These are phyloP conservation scores for Protosalanx chinensis DNA, from an alignment of 2,797 vertebrate species.

Conservation along the genomic window DNA sequence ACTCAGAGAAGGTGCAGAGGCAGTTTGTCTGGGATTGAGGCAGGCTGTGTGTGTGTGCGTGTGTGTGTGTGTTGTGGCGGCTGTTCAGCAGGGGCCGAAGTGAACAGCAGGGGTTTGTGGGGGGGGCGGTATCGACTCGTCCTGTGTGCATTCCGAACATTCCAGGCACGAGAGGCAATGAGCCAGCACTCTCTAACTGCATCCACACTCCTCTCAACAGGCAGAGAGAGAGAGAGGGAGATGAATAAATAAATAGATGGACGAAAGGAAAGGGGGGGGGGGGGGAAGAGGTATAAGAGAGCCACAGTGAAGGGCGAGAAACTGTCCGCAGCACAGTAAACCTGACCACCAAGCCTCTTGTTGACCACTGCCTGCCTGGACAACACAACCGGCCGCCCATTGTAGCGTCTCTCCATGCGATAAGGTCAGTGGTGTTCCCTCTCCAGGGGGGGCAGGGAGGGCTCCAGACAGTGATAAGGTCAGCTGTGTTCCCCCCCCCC, in stretches of 20 bases:
- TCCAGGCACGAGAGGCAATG: constrained; percentile 56
- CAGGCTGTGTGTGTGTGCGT: constrained; percentile 16
- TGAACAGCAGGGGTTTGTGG: constrained; percentile 37
- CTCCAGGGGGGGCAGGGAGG: constrained; percentile 3
- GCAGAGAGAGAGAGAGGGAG: constrained; percentile 11
- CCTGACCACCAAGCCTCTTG: constrained; percentile 50
- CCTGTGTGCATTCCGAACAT: constrained; percentile 70
- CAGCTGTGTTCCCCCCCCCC: neutral
- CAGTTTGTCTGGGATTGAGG: constrained; percentile 22
- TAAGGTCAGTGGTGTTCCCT: neutral
- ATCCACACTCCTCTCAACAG: constrained; percentile 37
- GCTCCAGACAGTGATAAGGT: neutral
- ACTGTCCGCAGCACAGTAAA: constrained; percentile 48
- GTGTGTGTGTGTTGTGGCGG: constrained; percentile 14
- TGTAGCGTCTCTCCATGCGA: constrained; percentile 24
- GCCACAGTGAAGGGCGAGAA: constrained; percentile 6
- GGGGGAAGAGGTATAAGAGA: neutral
- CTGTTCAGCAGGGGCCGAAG: constrained; percentile 23
- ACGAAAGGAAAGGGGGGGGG: neutral
- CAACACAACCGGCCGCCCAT: constrained; percentile 32
- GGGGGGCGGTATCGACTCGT: constrained; percentile 50
- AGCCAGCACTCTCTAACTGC: constrained; percentile 50
- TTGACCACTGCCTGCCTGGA: constrained; percentile 19
- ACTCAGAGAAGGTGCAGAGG: constrained; percentile 16
- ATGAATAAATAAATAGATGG: constrained; percentile 8